These are phyloP conservation scores for Damaliscus lunatus DNA, from an alignment of 2,113 vertebrate species.

Conservation along the genomic window DNA sequence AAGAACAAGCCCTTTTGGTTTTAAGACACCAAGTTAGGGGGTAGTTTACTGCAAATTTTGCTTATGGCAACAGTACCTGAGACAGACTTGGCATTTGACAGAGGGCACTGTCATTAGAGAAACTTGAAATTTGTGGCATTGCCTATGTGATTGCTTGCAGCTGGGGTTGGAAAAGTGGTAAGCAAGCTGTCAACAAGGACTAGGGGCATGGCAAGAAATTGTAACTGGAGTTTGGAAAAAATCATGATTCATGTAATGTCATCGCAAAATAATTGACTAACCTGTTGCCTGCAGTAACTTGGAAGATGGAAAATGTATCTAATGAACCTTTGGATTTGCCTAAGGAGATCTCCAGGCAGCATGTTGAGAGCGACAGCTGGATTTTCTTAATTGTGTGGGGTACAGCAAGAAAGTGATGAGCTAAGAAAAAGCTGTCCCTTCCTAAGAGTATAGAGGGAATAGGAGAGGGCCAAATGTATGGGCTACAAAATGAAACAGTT, in stretches of 20 bases:
- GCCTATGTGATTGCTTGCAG: neutral
- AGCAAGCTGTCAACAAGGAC: neutral
- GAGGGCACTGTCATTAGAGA: neutral
- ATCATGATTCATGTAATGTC: neutral
- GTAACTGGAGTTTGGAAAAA: neutral
- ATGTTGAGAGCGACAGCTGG: neutral
- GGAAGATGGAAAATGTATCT: slow-evolving; percentile 12
- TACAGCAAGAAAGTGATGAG: slow-evolving; percentile 27
- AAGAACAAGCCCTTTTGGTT: neutral
- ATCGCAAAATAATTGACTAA: slow-evolving; percentile 30
- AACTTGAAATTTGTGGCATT: neutral
- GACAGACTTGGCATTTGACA: neutral
- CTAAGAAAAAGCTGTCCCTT: neutral
- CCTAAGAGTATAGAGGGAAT: neutral
- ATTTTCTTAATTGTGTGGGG: slow-evolving; percentile 30
- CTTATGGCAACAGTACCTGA: neutral
- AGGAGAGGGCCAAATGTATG: neutral
- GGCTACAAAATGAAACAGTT: neutral
- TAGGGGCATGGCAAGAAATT: neutral
- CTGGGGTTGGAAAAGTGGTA: neutral
- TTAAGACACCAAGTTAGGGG: neutral
- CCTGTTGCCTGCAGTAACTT: neutral
- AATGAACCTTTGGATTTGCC: slow-evolving; percentile 43
- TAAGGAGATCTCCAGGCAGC: slow-evolving; percentile 33
- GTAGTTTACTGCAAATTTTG: neutral